A percentile compares a stretch with the other conserved stretches of the same genome.
These are phyloP conservation scores for Lithosia quadra DNA, from an alignment of 2,888 invertebrate species.

Conservation along the genomic window DNA sequence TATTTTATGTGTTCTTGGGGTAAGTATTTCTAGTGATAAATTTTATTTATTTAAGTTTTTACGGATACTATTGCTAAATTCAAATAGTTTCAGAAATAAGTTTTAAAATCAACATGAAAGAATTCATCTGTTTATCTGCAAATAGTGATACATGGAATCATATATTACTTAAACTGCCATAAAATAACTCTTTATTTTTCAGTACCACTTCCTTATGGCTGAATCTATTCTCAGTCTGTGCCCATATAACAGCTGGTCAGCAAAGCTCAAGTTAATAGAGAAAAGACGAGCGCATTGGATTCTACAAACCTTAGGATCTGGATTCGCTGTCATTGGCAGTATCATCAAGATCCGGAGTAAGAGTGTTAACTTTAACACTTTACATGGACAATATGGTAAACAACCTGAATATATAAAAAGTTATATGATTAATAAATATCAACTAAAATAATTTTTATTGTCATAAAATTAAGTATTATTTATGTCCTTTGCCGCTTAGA, in stretches of 20 bases:
- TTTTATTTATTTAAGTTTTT: conserved; percentile 27
- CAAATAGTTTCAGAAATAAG: no score
- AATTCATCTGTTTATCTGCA: no score
- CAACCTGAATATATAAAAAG: not conserved
- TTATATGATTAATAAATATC: no score
- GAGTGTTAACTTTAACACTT: conserved; percentile 60
- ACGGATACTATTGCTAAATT: not conserved
- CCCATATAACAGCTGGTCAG: conserved; percentile 72
- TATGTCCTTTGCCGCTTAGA: not conserved
- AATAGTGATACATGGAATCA: no score
- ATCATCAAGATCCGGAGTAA: conserved; percentile 66
- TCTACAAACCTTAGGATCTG: conserved; percentile 71
- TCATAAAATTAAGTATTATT: not conserved
- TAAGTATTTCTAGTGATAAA: conserved; percentile 61
- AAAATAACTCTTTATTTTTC: conserved; percentile 34
- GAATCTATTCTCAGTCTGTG: conserved; percentile 71
- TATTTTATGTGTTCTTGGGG: conserved; percentile 74
- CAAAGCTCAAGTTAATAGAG: conserved; percentile 64
- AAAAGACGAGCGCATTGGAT: conserved; percentile 72
- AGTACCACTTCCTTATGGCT: conserved; percentile 79
- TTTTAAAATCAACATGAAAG: no score
- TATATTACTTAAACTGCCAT: no score
- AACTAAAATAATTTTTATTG: no score
- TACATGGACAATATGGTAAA: conserved; percentile 71
- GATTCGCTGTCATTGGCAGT: conserved; percentile 69